These are phyloP conservation scores for Eulemur rubriventer DNA, from an alignment of 2,797 vertebrate genomes.

Conservation along the genomic window DNA sequence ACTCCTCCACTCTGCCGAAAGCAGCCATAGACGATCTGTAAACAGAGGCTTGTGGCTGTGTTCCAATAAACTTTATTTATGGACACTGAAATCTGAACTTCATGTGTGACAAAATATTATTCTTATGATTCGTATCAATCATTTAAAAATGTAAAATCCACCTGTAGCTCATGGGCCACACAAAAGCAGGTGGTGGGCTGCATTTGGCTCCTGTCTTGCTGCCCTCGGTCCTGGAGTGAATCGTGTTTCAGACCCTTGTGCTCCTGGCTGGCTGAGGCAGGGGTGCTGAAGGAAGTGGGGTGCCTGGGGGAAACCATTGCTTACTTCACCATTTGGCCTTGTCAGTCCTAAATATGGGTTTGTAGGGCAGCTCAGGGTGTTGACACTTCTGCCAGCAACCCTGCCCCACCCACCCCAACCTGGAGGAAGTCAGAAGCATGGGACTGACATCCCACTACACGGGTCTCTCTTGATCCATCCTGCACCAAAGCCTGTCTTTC, in stretches of 20 bases:
- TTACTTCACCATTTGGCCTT: slow-evolving; percentile 36
- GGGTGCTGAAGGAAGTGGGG: slow-evolving; percentile 21
- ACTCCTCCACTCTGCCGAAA: background rate
- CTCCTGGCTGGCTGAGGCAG: background rate
- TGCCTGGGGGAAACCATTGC: background rate
- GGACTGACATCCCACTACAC: background rate
- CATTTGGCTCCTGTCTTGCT: background rate
- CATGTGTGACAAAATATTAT: background rate
- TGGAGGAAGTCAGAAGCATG: background rate
- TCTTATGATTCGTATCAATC: background rate
- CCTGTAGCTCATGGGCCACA: background rate
- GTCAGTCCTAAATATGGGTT: background rate
- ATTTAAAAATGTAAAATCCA: background rate
- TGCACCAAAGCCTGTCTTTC: background rate
- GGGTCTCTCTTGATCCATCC: background rate
- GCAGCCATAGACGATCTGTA: background rate
- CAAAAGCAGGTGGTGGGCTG: background rate
- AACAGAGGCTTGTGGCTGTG: background rate
- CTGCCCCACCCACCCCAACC: background rate
- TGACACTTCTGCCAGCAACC: background rate
- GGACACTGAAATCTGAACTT: background rate
- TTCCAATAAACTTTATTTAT: background rate
- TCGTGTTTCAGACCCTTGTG: background rate
- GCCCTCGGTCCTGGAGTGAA: background rate
- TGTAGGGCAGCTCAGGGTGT: background rate